Conservation (phyloP, 2,113 vertebrate species). For the Aythya baeri region DNA sequence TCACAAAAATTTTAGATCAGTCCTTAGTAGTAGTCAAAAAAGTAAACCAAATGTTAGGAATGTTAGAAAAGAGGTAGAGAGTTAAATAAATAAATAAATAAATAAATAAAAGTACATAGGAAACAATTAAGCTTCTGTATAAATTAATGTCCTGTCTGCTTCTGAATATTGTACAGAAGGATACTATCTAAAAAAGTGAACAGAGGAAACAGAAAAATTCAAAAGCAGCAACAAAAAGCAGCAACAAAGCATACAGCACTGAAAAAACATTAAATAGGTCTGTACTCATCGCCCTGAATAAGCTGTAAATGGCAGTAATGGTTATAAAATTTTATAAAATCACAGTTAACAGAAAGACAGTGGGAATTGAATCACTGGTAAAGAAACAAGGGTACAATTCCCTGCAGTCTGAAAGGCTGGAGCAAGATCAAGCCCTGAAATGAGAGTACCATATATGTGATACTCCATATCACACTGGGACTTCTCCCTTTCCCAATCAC, state of each 20-base stretch:
- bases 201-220: background rate
- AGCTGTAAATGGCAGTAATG: background rate
- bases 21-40: background rate
- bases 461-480: background rate
- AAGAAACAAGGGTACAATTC: background rate
- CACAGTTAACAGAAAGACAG: background rate
- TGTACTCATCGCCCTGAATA: background rate
- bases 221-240: background rate
- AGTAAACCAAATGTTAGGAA: background rate
- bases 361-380: background rate
- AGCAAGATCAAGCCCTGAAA: fast-evolving
- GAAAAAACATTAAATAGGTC: background rate
- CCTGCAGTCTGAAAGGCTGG: background rate
- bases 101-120: background rate
- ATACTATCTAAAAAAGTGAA: background rate
- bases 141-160: background rate
- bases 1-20: background rate
- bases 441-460: background rate
- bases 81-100: background rate
- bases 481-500: background rate
- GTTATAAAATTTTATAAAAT: background rate
- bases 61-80: background rate
- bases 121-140: background rate
- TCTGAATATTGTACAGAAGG: background rate
- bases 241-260: background rate